Base-by-base conservation (phyloP, 2,113 vertebrate species). In the Sinocyclocheilus anophthalmus region DNA sequence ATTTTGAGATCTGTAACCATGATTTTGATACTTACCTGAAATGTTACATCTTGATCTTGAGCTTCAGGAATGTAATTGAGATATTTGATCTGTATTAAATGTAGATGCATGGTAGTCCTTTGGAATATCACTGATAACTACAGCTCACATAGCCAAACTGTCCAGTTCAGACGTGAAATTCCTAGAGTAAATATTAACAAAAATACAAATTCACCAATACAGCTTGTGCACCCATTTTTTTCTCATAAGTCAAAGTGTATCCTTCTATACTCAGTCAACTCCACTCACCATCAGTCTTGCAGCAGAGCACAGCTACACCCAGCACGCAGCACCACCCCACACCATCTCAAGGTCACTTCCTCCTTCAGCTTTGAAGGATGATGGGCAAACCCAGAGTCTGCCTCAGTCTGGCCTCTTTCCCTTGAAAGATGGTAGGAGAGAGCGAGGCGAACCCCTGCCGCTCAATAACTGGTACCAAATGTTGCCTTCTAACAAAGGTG, bases 391-490 rank as follows among this genome's bases (percentile, higher is more conserved):
- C 76, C 61, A 45, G 86, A 65, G 87, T 87, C 85, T 57, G 79
- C 77, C 72, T 90, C 88, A 39, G 67, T 83, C 63, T 86, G 87
- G 87, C 90, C 89, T 30, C 39, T 75, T 88, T 89, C 91, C 90
- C 91, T 89, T 91, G 90, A 90, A 90, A 77, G 90, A 88, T 91
- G 89, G 87, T 20, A 84, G 87, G 88, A 76, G 81, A 83, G 87
- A 79, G 84, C 72, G 57, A 61, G 78, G 83, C n/a, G 55, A 89
- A 86, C 92, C 88, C 93, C 94, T 78, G 91, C 91, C 50, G 93
- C 91, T 93, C 42, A 42, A 88, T 95, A 95, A 95, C 94, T 93
- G 92, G 88, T 94, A 94, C 93, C 95, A 94, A 95, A 93, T 94
- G 95, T 94, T 93, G 90, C 87, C 92, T 91, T 90, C 89, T 90